Base-by-base conservation (phyloP, 2,888 invertebrate genomes). In the Rotaria socialis region DNA sequence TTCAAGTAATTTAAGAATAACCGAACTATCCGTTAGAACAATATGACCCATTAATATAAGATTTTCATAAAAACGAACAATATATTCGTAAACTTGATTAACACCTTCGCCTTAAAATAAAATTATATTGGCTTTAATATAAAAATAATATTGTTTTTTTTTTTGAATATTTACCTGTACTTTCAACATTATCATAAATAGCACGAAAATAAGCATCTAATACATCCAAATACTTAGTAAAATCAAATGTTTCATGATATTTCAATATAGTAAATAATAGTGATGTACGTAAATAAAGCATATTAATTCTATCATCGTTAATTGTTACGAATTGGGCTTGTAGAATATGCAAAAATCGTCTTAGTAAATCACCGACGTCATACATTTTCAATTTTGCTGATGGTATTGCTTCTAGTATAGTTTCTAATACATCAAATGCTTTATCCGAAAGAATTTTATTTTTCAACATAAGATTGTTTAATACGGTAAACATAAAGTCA, bases 391-490 rank as follows among this genome's bases (percentile, higher is more conserved):
- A 41, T 84, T 84, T 84, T 0, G 84, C 3, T 55, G 35, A 19
- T 56, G 84, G 84, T 55, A 84, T 84, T 16, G 55, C 52, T 55
- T 84, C 84, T 0, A 84, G 8, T n/a, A 84, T 84, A 11, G 56
- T 41, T 52, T 84, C 55, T 35, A 84, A 41, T 24, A 52, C 52
- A 41, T 84, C 84, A 84, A 56, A 52, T 52, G 84, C 35, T 84
- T 84, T 56, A 35, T 84, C 84, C 10, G 84, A 84, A 55, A 55
- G 84, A n/a, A 84, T 56, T 55, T 84, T 84, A 56, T 84, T 84
- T 55, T 84, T 84, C 41, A 84, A 56, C 84, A 84, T 84, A 24
- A 84, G 27, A 84, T 84, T 84, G 35, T 84, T 84, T 22, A 84
- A 84, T 27, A 84, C 56, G 24, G 56, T 47, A 55, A 84, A 52